Conservation (phyloP, 1,140 invertebrate genomes). For the Diploscapter pachys region DNA sequence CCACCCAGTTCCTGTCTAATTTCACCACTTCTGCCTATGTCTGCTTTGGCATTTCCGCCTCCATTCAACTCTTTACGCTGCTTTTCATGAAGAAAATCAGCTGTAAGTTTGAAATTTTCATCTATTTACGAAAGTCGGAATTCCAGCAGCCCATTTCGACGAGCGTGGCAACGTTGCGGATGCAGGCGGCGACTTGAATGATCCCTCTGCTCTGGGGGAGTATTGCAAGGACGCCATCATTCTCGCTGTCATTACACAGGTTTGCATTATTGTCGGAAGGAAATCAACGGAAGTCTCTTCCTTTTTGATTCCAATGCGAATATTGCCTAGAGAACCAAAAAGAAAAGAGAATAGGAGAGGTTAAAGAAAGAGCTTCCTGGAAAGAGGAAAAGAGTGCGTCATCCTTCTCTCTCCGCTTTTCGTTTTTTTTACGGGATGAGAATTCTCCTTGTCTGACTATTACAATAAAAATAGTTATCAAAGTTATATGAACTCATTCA, state of each 20-base stretch:
- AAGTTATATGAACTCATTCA: slow-evolving; percentile 14
- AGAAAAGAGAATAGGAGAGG: too few species aligned
- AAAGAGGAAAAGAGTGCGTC: not conserved
- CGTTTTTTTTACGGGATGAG: not conserved
- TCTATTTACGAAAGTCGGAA: not conserved
- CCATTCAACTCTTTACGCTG: slow-evolving; percentile 31
- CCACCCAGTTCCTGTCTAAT: slow-evolving; percentile 13
- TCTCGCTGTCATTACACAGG: slow-evolving; percentile 43
- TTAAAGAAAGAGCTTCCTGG: too few species aligned
- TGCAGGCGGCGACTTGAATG: slow-evolving; percentile 56
- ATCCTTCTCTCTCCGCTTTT: not conserved
- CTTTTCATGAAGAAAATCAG: slow-evolving; percentile 39
- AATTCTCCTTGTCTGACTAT: not conserved
- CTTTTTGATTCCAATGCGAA: too few species aligned
- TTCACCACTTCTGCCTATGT: slow-evolving; percentile 12
- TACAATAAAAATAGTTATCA: too few species aligned
- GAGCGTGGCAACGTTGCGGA: slow-evolving; percentile 53
- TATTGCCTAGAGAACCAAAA: too few species aligned
- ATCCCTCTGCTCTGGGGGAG: slow-evolving; percentile 54
- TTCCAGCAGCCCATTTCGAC: slow-evolving; percentile 29
- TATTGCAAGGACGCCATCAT: slow-evolving; percentile 56
- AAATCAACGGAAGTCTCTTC: too few species aligned
- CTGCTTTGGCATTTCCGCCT: slow-evolving; percentile 23
- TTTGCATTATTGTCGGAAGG: slow-evolving; percentile 13
- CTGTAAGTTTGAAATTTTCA: slow-evolving; percentile 32